Evolutionary conservation across 2,797 vertebrate species (phyloP), one percentile per base, ranked within the genome.

Genomic region (Crax fasciolata): DNA sequence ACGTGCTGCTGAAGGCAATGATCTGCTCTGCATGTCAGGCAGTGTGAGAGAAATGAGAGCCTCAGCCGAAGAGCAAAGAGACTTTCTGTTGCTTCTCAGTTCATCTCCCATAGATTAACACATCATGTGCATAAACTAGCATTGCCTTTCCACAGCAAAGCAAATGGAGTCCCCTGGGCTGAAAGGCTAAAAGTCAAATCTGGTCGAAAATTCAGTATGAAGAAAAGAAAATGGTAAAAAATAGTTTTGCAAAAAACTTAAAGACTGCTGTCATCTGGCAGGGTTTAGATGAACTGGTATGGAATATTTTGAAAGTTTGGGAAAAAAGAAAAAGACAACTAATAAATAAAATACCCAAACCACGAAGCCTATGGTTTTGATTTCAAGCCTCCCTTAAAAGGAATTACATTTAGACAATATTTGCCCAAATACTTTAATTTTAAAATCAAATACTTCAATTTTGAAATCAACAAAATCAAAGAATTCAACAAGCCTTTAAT

Each of bases 1-100:
- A 38, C 0, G 2, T 43, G 10, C 8, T 21, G 9, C 38, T 54
- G 32, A 79, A 49, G 46, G 9, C 3, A 49, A 6, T 10, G 27
- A 44, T 25, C 38, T 41, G 38, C 16, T 57, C 46, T 79, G 43
- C 25, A 13, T 20, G 63, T 70, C 35, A 32, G 28, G n/a, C 28
- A 77, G 30, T 7, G 41, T 52, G 43, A n/a, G 27, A 17, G 19
- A 78, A 61, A 30, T 6, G 10, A 55, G 13, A 92, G 18, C 19
- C 30, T 32, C 68, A 41, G 27, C 15, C 67, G 54, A 68, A n/a
- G 38, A 57, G 58, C 27, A 68, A 55, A 54, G 51, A 58, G 11
- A 2, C 4, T 65, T n/a, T 12, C 13, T 76, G 10, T 49, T 62
- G 59, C 38, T 91, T 65, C 27, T 57, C 52, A 35, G 9, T 46